phyloP scores from a whole-genome alignment of 53 echinoderm and acorn worm genomes.

The Arbacia lixula region DNA sequence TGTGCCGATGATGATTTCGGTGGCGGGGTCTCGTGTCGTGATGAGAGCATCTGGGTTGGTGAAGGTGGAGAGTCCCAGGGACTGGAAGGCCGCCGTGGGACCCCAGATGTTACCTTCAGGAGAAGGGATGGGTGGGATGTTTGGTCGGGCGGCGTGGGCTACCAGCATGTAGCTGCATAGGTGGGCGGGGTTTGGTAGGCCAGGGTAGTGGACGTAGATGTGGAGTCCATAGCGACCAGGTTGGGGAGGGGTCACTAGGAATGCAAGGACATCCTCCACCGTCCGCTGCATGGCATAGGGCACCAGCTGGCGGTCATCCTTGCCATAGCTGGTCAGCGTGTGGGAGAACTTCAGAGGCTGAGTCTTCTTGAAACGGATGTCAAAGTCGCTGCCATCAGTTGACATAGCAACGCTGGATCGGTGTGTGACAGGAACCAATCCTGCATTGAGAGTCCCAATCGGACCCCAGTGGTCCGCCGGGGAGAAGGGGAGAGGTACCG shows the following conservation, averaged over 20 bases:
- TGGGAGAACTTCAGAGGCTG: conserved; percentile 65
- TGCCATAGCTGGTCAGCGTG: conserved; percentile 66
- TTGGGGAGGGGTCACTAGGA: conserved; percentile 68
- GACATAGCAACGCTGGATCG: conserved; percentile 75
- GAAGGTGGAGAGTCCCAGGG: conserved; percentile 64
- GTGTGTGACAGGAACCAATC: conserved; percentile 81
- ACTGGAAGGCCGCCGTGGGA: conserved; percentile 53
- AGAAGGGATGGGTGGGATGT: conserved; percentile 59
- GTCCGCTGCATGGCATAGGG: conserved; percentile 72
- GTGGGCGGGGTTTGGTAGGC: conserved; percentile 61
- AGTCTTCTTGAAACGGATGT: conserved; percentile 66
- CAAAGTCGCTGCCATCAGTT: conserved; percentile 52
- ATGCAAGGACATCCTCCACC: conserved; percentile 64
- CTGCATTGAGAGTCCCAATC: conserved; percentile 78
- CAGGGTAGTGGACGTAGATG: conserved; percentile 70
- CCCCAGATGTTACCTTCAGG: conserved; percentile 67
- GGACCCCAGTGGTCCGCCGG: conserved; percentile 95
- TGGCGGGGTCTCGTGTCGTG: conserved; percentile 42
- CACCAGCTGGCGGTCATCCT: conserved; percentile 34
- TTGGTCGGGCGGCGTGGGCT: conserved; percentile 45
- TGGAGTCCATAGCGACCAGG: conserved; percentile 86
- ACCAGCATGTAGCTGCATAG: conserved; percentile 94
- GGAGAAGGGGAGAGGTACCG: conserved; percentile 69
- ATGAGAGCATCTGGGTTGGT: conserved; percentile 82
- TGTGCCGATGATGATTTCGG: conserved; percentile 67